Evolutionary conservation across 1,140 invertebrate species (phyloP), one percentile per base, ranked within the genome.

Genomic region (Cotesia typhae): DNA sequence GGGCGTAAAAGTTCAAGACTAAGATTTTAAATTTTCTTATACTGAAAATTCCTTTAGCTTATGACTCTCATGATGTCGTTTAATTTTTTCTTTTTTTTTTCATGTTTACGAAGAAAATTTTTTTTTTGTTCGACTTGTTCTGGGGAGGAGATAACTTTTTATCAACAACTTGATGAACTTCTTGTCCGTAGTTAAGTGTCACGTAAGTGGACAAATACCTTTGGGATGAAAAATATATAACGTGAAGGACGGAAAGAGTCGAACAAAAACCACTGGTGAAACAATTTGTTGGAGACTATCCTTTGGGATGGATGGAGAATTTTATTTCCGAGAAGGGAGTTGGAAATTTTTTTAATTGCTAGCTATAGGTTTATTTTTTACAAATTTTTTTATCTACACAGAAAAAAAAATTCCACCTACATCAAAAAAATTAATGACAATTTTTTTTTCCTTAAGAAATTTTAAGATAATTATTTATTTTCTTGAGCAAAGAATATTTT

Each of bases 11-110:
- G 67, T 72, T 75, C 72, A 74, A 73, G 35, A 67, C 65, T 76
- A 75, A 76, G 78, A 69, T 71, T 77, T 70, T 72, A 78, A 74
- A 78, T 79, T 80, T 76, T 68, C 67, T 70, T 73, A 79, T 78
- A 77, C 77, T 67, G 57, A 57, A 57, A 79, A 78, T 67, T 71
- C 61, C 76, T 77, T 78, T 65, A 78, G 70, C 68, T 57, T 59
- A 37, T 35, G 35, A 51, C 28, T 35, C 52, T 64, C 37, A 35
- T 67, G 38, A 6, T 14, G 20, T 52, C 65, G 53, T 20, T 37
- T 36, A 36, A 53, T 55, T 67, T 57, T 37, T 12, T 52, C 20
- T 51, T n/a, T 12, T 37, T 63, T 63, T 63, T 7, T 63, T 10
- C 7, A 2, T 63, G 17, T 55, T 59, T 59, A 20, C 28, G 20